Evolutionary conservation across 2,888 invertebrate species (phyloP).

Genomic region (Euclidia mi): DNA sequence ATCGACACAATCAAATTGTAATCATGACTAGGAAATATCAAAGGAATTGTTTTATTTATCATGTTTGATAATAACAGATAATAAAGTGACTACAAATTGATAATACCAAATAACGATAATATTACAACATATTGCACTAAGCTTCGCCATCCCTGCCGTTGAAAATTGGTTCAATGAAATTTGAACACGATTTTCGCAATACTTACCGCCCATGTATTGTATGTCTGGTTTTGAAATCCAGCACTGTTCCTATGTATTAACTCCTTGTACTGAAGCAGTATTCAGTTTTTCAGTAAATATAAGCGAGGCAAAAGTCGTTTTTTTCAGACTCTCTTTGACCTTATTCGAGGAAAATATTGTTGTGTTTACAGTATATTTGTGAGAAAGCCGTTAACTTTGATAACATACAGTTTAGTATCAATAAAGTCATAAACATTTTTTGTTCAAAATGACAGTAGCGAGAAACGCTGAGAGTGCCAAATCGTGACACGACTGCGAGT

Average conservation of each 20-base stretch:
- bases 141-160: constrained; percentile 35
- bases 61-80: constrained; percentile 10
- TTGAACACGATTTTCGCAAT: constrained; percentile 57
- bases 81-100: constrained; percentile 13
- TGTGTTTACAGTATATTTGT: not conserved
- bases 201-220: constrained; percentile 46
- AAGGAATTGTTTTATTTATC: no score
- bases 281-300: constrained; percentile 30
- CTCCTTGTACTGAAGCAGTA: constrained; percentile 32
- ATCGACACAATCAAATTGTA: no score
- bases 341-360: constrained; percentile 10
- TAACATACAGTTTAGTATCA: constrained; percentile 33
- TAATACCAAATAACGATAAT: constrained; percentile 23
- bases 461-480: constrained; percentile 43
- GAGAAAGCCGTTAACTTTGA: constrained; percentile 24
- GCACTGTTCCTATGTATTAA: constrained; percentile 29
- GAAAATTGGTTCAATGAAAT: constrained; percentile 63
- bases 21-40: no score
- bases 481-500: constrained; percentile 45
- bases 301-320: constrained; percentile 11
- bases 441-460: constrained; percentile 39
- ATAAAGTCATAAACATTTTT: constrained; percentile 41
- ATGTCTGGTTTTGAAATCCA: constrained; percentile 41
- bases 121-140: constrained; percentile 40
- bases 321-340: constrained; percentile 11